Evolutionary conservation across 1,140 invertebrate genomes (phyloP), one percentile per base, ranked within the genome.

Genomic region (Nasonia longicornis): DNA sequence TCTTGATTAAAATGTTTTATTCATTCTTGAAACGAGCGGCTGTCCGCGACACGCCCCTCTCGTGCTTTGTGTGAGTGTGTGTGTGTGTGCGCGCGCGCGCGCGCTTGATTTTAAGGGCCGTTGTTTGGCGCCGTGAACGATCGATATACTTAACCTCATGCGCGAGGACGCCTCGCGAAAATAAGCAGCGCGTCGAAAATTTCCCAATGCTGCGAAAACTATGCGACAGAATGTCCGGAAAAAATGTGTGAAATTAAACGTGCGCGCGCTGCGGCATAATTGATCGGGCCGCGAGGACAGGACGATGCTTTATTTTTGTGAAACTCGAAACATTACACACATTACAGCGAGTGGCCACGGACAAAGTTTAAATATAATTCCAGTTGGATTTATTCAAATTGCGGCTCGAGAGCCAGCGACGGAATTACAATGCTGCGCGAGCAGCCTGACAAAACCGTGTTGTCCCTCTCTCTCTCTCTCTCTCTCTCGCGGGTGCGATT

Each of bases 1-100:
- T 58, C 52, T 58, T 58, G 52, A 58, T 58, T 58, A 58, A 58
- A 58, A 58, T 58, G 52, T 58, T 58, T 58, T 58, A 58, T 58
- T 58, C 52, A 58, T 58, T 58, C 52, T 58, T 58, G 0, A 20
- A 58, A 58, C 20, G 52, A 58, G 20, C 52, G 52, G 20, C 20
- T 58, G 52, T n/a, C 52, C 16, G 6, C 20, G 16, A n/a, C 52
- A 58, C 52, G 52, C 52, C 52, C 4, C 52, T 52, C 12, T 14
- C 3, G 14, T 58, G 14, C 52, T 16, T 1, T 58, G 16, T 52
- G 48, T 16, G 16, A 3, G 31, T 35, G 31, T 35, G 4, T 35
- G 31, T 35, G 31, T 22, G n/a, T n/a, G n/a, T n/a, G n/a, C n/a
- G n/a, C n/a, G n/a, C 4, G 31, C 4, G 31, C 4, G 31, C 31